A percentile compares a stretch with the other conserved stretches of the same genome.
phyloP scores from a whole-genome alignment of 2,797 vertebrate genomes.

The Anniella stebbinsi region DNA sequence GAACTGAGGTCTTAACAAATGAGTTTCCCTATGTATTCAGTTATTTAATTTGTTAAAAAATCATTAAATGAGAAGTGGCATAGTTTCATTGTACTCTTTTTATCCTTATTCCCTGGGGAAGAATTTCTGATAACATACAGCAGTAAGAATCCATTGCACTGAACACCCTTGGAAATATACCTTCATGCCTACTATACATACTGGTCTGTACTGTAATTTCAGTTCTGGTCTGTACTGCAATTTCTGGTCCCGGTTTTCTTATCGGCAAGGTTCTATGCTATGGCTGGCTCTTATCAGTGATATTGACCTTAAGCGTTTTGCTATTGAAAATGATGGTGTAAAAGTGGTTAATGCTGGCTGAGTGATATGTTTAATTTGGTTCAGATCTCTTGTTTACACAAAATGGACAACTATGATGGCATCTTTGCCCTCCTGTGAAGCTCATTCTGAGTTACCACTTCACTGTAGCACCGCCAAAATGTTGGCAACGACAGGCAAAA shows the following conservation, averaged over 20 bases:
- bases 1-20: slow-evolving; percentile 45
- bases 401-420: too few species aligned
- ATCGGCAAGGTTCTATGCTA: not conserved
- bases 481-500: not conserved
- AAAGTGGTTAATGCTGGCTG: not conserved
- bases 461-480: not conserved
- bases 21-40: not conserved
- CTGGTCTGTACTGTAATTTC: not conserved
- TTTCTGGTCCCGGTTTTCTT: not conserved
- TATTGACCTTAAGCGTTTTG: not conserved
- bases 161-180: not conserved
- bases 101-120: not conserved
- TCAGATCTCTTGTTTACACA: not conserved
- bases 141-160: not conserved
- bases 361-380: not conserved
- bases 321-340: not conserved
- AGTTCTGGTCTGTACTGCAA: not conserved
- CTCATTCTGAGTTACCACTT: not conserved
- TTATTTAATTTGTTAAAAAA: slow-evolving; percentile 12
- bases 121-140: slow-evolving; percentile 10
- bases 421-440: not conserved
- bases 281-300: not conserved
- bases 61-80: slow-evolving; percentile 6
- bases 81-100: slow-evolving; percentile 45
- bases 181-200: not conserved